Conservation (phyloP, 2,888 invertebrate genomes). For the Caenorhabditis wallacei region DNA sequence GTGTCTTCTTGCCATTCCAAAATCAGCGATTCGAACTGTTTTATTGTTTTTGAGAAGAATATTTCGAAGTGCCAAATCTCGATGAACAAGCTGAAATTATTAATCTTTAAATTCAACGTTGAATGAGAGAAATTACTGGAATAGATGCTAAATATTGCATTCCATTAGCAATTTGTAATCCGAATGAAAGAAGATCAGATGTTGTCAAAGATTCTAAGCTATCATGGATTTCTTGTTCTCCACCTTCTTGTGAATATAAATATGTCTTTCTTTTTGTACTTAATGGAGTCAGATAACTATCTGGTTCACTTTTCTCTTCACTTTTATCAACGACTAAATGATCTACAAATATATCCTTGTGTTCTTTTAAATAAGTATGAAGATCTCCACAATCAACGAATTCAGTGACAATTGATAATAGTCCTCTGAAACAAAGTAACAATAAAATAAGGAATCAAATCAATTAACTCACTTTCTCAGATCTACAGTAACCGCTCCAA, state of each 20-base stretch:
- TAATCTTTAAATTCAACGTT: neutral
- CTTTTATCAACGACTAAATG: constrained; percentile 48
- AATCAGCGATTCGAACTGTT: constrained; percentile 97
- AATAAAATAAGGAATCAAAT: neutral
- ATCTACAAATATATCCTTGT: constrained; percentile 51
- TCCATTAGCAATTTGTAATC: constrained; percentile 95
- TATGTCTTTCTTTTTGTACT: constrained; percentile 38
- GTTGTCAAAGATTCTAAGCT: constrained; percentile 41
- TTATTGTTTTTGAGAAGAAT: constrained; percentile 95
- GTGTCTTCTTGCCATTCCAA: constrained; percentile 96
- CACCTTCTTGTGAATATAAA: neutral
- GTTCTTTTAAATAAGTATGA: constrained; percentile 54
- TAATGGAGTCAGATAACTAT: constrained; percentile 57
- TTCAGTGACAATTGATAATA: constrained; percentile 69
- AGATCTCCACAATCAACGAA: constrained; percentile 70
- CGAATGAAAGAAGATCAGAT: constrained; percentile 91
- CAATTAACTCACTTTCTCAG: constrained; percentile 64
- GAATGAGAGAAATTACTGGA: constrained; percentile 86
- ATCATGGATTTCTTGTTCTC: constrained; percentile 15
- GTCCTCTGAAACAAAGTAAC: constrained; percentile 71
- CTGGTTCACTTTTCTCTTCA: constrained; percentile 15
- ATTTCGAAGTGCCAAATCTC: constrained; percentile 96
- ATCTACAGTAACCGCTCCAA: constrained; percentile 71
- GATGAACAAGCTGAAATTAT: constrained; percentile 87
- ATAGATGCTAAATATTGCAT: constrained; percentile 97